Conservation (phyloP, 2,888 invertebrate genomes). For the Limnephilus auricula region DNA sequence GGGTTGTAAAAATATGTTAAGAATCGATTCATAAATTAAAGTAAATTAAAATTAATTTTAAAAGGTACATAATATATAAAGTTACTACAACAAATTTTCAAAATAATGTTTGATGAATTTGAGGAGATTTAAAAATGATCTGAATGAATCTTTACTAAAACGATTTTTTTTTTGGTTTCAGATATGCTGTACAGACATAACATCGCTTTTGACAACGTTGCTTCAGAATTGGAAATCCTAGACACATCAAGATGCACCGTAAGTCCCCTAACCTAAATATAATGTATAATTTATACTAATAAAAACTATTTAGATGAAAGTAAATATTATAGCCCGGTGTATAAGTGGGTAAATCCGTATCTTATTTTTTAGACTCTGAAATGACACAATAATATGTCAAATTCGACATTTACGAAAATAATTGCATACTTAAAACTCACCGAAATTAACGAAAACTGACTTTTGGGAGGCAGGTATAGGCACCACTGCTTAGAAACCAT, state of each 20-base stretch:
- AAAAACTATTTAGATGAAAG: background rate
- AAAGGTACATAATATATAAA: too few species aligned
- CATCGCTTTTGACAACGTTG: slow-evolving; percentile 86
- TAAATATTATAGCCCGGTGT: too few species aligned
- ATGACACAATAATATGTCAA: too few species aligned
- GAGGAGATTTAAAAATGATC: background rate
- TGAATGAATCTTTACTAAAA: background rate
- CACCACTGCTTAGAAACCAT: too few species aligned
- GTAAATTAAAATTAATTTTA: background rate
- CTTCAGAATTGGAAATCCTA: slow-evolving; percentile 87
- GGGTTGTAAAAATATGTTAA: background rate
- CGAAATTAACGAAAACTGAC: too few species aligned
- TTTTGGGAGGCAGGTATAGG: too few species aligned
- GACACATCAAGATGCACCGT: slow-evolving; percentile 90
- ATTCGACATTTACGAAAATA: too few species aligned
- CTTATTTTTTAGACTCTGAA: too few species aligned
- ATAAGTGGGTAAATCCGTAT: too few species aligned
- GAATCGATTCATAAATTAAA: background rate
- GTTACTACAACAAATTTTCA: too few species aligned
- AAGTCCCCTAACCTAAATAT: slow-evolving; percentile 71
- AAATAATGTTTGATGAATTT: too few species aligned
- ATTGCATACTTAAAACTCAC: too few species aligned
- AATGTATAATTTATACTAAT: background rate
- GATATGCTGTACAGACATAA: slow-evolving; percentile 89
- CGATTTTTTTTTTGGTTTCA: slow-evolving; percentile 76